phyloP scores from a whole-genome alignment of 2,888 invertebrate genomes.

The Octonoba sinensis region DNA sequence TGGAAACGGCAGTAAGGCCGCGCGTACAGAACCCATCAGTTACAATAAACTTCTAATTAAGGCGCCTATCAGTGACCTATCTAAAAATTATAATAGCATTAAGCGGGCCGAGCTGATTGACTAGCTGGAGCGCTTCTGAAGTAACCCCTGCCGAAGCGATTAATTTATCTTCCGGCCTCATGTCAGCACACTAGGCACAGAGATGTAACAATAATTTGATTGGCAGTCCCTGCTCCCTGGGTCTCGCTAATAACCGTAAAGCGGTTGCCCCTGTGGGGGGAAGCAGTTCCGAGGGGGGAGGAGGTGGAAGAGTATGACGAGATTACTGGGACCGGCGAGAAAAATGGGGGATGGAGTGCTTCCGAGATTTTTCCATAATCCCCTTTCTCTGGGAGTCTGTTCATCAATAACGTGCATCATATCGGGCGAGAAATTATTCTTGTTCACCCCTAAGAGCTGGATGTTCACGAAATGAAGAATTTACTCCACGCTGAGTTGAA shows the following conservation, averaged over 20 bases:
- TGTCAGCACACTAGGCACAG: constrained; percentile 36
- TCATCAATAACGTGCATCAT: constrained; percentile 56
- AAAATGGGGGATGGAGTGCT: constrained; percentile 48
- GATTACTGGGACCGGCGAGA: constrained; percentile 44
- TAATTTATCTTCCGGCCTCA: constrained; percentile 51
- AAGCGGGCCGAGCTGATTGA: neutral
- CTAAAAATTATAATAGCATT: constrained; percentile 8
- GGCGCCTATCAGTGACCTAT: constrained; percentile 19
- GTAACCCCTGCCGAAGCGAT: constrained; percentile 19
- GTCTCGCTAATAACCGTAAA: constrained; percentile 62
- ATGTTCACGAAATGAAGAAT: constrained; percentile 19
- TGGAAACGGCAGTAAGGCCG: no score
- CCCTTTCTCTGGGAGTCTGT: constrained; percentile 11
- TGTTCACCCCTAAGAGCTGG: neutral
- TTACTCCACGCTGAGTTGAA: constrained; percentile 1
- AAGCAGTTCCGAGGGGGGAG: constrained; percentile 59
- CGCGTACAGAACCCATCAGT: no score
- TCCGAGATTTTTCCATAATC: constrained; percentile 57
- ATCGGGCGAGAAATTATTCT: constrained; percentile 20
- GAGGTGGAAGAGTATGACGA: constrained; percentile 42
- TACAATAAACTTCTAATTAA: constrained; percentile 32
- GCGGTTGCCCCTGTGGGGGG: constrained; percentile 65
- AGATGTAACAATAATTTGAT: constrained; percentile 64
- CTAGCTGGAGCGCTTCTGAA: neutral
- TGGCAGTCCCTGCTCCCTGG: constrained; percentile 48